Evolutionary conservation across 2,797 vertebrate species (phyloP).

Genomic region (Myoxocephalus aenaeus): DNA sequence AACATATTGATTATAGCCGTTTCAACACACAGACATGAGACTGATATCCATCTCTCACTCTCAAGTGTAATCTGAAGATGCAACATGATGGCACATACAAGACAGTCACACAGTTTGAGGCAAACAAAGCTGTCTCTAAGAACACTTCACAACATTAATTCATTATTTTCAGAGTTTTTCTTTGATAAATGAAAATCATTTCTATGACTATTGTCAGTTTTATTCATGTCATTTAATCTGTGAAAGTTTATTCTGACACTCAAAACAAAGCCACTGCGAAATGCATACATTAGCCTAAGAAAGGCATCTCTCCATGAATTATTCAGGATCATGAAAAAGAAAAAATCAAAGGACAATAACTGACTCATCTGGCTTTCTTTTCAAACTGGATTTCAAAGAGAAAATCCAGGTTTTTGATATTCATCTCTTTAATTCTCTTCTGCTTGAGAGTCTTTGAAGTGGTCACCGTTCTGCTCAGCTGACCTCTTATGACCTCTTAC

Average conservation of each 20-base stretch:
- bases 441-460: conserved; percentile 53
- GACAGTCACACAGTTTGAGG: background rate
- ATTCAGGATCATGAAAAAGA: conserved; percentile 25
- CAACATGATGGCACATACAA: background rate
- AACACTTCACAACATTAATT: background rate
- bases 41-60: conserved; percentile 8
- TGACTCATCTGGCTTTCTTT: conserved; percentile 38
- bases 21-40: background rate
- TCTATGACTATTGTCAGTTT: background rate
- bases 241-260: conserved; percentile 5
- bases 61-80: background rate
- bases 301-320: conserved; percentile 26
- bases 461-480: conserved; percentile 14
- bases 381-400: conserved; percentile 50
- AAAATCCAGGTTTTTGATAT: conserved; percentile 33
- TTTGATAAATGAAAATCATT: background rate
- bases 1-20: background rate
- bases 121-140: background rate
- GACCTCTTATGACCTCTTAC: background rate
- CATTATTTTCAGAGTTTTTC: background rate
- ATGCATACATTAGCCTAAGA: conserved; percentile 32
- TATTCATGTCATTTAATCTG: conserved; percentile 7
- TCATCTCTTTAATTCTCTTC: conserved; percentile 35
- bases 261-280: conserved; percentile 45
- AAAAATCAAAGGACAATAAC: conserved; percentile 34